Base-by-base conservation (phyloP, 2,113 vertebrate genomes). In the Thymallus thymallus region DNA sequence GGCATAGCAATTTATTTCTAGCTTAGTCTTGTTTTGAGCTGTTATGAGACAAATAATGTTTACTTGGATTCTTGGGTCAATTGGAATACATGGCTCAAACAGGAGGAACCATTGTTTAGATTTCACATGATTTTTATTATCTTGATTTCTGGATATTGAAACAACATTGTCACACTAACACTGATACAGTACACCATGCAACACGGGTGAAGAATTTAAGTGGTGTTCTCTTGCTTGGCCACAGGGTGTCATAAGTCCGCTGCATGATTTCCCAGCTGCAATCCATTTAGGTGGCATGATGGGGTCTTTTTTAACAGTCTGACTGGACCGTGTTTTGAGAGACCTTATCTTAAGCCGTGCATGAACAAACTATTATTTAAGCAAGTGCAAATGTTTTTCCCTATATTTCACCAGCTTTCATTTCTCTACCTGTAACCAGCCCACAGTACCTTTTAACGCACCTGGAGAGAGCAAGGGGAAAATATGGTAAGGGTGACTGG, bases 241-340 rank as follows among this genome's bases (percentile, higher is more conserved):
- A 86, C 82, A 78, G 68, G 79, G 63, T 75, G 82, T 71, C 78
- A 46, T 55, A 26, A 61, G 26, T 45, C 1, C 1, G 12, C 66
- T 16, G n/a, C 41, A 22, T 18, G 10, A 22, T 41, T 13, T 29
- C 12, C 30, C 29, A 66, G 26, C 9, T 20, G 16, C 30, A n/a
- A 32, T 32, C 30, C 7, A 20, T 5, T 3, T 6, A 20, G 18
- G 18, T 29, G 16, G 29, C 13, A 6, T 20, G 14, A 24, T 7
- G 22, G 20, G 41, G 4, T 4, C 3, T 16, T 18, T 18, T 51
- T 51, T 51, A 10, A 41, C 10, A 10, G 35, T 41, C 35, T 51
- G 48, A 51, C 48, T 51, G 16, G 48, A 18, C 48, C 3, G 48
- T 51, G 48, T 51, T 51, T 18, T 51, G 16, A 51, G 16, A 51